Percentiles rank a stretch among this genome's conserved stretches.
Conservation (phyloP, 2,797 vertebrate genomes). For the Parauchenoglanis ngamensis region DNA sequence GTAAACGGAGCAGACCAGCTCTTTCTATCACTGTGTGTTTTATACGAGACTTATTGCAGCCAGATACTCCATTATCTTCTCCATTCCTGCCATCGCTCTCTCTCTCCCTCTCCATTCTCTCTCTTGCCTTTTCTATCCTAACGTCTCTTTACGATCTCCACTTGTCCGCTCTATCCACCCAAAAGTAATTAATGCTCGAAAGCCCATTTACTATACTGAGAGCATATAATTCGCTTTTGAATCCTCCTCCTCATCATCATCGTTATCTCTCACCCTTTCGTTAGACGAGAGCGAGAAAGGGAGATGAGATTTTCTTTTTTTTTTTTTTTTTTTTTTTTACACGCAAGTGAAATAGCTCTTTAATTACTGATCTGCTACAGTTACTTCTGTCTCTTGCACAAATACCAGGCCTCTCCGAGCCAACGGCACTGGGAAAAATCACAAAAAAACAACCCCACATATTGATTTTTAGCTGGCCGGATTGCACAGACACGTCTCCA, state of each 20-base stretch:
- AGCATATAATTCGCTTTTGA: constrained; percentile 20
- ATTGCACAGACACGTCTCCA: neutral
- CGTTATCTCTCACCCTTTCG: constrained; percentile 16
- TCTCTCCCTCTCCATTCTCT: neutral
- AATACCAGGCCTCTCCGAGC: neutral
- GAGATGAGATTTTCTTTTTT: constrained; percentile 21
- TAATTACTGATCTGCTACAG: constrained; percentile 36
- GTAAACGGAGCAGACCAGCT: neutral
- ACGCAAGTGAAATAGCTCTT: constrained; percentile 11
- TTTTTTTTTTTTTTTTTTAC: neutral
- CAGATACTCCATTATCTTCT: constrained; percentile 23
- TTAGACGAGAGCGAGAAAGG: constrained; percentile 16
- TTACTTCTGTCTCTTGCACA: neutral
- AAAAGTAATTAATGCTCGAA: constrained; percentile 38
- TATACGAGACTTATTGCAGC: constrained; percentile 20
- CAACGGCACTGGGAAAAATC: neutral
- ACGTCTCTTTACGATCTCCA: constrained; percentile 7
- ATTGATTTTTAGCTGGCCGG: neutral
- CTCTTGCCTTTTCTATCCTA: neutral
- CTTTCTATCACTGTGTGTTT: constrained; percentile 15
- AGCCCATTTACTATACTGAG: constrained; percentile 23
- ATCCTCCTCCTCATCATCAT: constrained; percentile 11
- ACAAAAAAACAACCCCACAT: neutral
- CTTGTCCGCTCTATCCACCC: constrained; percentile 16
- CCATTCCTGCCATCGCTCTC: neutral